phyloP scores from a whole-genome alignment of 2,888 invertebrate genomes.

The Spodoptera picta region DNA sequence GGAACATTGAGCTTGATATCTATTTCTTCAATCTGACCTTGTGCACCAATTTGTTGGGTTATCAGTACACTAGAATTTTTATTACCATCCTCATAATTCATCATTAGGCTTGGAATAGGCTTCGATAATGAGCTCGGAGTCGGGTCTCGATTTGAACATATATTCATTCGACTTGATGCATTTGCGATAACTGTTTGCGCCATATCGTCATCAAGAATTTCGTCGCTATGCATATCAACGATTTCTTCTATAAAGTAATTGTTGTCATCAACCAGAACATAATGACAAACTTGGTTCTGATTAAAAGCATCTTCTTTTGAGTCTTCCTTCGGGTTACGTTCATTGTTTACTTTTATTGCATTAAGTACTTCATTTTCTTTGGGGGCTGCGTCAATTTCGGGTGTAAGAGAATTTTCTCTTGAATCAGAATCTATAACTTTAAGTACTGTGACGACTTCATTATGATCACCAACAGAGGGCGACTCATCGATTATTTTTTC shows the following conservation, averaged over 20 bases:
- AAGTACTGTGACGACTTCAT: conserved; percentile 7
- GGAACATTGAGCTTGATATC: conserved; percentile 67
- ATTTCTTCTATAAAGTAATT: conserved; percentile 24
- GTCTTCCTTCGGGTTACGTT: background rate
- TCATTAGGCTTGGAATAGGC: conserved; percentile 38
- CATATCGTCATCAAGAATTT: conserved; percentile 33
- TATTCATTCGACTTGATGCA: background rate
- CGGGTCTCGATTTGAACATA: background rate
- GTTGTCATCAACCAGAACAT: background rate
- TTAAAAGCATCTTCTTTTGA: background rate
- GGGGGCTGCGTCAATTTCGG: too few species aligned
- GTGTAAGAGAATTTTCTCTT: background rate
- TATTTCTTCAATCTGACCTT: conserved; percentile 51
- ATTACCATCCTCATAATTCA: too few species aligned
- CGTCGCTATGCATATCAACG: conserved; percentile 22
- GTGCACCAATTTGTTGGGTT: conserved; percentile 44
- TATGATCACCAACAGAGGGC: too few species aligned
- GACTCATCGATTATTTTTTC: background rate
- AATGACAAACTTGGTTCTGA: conserved; percentile 8
- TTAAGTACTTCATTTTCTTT: conserved; percentile 15
- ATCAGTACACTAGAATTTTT: conserved; percentile 26
- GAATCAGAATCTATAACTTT: background rate
- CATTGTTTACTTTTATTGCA: background rate
- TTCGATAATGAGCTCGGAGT: conserved; percentile 41
- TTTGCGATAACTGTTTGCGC: conserved; percentile 5